Evolutionary conservation across 2,113 vertebrate genomes (phyloP).

Genomic region (Osmerus eperlanus): DNA sequence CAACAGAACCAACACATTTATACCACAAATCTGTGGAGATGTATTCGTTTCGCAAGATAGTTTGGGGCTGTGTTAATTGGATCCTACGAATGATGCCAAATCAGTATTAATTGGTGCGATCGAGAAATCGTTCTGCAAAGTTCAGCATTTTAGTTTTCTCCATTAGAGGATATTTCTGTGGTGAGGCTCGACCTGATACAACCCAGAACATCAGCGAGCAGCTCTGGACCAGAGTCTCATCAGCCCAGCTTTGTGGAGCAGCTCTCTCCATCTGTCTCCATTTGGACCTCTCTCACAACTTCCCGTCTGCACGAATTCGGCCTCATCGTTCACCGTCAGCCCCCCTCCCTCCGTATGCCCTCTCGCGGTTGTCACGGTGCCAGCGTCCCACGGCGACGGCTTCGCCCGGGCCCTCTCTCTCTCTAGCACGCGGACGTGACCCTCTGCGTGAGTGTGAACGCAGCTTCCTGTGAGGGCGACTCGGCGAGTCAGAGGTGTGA

Average conservation of each 20-base stretch:
- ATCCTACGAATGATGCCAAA: too few species aligned
- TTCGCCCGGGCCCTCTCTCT: neutral
- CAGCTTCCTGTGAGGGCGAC: constrained; percentile 4
- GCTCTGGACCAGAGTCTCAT: neutral
- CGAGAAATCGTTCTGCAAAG: too few species aligned
- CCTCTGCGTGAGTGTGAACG: too few species aligned
- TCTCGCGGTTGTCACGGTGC: neutral
- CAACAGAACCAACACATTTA: too few species aligned
- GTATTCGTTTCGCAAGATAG: too few species aligned
- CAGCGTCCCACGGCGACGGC: neutral
- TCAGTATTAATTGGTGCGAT: too few species aligned
- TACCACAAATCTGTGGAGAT: too few species aligned
- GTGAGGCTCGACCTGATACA: too few species aligned
- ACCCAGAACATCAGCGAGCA: neutral
- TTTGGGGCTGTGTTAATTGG: too few species aligned
- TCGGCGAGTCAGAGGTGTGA: constrained; percentile 31
- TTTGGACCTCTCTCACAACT: neutral
- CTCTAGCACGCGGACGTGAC: too few species aligned
- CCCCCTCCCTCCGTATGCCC: neutral
- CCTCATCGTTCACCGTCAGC: neutral
- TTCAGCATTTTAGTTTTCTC: too few species aligned
- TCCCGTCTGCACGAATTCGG: neutral
- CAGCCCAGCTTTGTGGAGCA: constrained; percentile 18
- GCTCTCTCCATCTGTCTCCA: constrained; percentile 7
- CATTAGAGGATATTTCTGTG: too few species aligned